phyloP scores from a whole-genome alignment of 1,140 invertebrate genomes.

The Eulimnadia texana region DNA sequence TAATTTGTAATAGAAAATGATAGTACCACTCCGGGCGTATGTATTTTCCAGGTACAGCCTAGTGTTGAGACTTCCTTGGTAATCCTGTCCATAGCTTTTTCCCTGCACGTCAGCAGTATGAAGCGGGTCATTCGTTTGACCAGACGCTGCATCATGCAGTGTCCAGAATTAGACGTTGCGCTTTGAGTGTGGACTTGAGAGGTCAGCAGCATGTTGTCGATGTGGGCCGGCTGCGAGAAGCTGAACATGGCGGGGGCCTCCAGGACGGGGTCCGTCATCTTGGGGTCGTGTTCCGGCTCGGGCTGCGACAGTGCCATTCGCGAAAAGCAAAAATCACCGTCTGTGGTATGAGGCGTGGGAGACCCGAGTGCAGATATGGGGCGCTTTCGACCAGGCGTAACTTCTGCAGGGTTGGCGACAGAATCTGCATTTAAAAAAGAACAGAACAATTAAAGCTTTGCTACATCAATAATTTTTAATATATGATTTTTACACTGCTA shows the following conservation, averaged over 20 bases:
- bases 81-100: slow-evolving; percentile 46
- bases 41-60: slow-evolving; percentile 34
- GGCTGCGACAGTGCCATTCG: slow-evolving; percentile 30
- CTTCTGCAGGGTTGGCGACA: neutral
- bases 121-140: slow-evolving; percentile 85
- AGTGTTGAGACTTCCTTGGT: slow-evolving; percentile 43
- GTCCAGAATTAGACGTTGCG: slow-evolving; percentile 27
- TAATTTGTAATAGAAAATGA: neutral
- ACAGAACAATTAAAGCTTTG: neutral
- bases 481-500: too few species aligned
- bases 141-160: slow-evolving; percentile 58
- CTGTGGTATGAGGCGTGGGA: slow-evolving; percentile 6
- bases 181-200: slow-evolving; percentile 53
- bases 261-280: neutral
- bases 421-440: neutral
- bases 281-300: slow-evolving; percentile 22
- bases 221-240: slow-evolving; percentile 73
- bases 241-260: slow-evolving; percentile 33
- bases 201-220: slow-evolving; percentile 65
- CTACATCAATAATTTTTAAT: too few species aligned
- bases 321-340: slow-evolving; percentile 25
- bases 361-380: neutral
- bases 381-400: neutral
- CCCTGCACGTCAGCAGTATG: slow-evolving; percentile 52
- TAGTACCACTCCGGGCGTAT: slow-evolving; percentile 26